Base-by-base conservation (phyloP, 1,140 invertebrate species). In the Drosophila yakuba region DNA sequence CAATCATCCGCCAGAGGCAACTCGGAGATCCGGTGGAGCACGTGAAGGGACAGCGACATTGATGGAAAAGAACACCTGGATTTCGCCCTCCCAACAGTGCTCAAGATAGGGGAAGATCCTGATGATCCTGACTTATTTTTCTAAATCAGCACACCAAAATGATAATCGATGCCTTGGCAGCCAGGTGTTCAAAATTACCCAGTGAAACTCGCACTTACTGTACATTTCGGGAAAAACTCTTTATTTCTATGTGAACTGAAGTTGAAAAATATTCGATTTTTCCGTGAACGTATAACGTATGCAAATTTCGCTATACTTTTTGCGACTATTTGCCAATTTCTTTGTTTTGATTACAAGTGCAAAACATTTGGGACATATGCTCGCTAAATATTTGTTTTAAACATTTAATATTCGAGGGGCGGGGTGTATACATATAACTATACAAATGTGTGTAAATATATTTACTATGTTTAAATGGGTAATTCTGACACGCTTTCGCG, bases 191-290 rank as follows among this genome's bases (percentile, higher is more conserved):
- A 1, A 8, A 32, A 32, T 32, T 32, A 32, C 25, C 48, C 28
- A 51, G 3, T 4, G 12, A 68, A 35, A 38, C 23, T 58, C 17
- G 32, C 25, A 14, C 23, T 43, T 44, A 15, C 15, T 58, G 20
- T 54, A 63, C 58, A 71, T 43, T 64, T 80, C 50, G 64, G 61
- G 17, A 68, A 85, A 85, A 84, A 58, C 67, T 84, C 60, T 84
- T 86, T 47, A 78, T 74, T 81, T 62, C 41, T 41, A 66, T 55
- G 55, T 39, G 44, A 45, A 56, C 57, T 48, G 57, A 51, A 45
- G 66, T 74, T 79, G 66, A 74, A 80, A 80, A 80, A 74, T 88
- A 71, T 74, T 89, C 60, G 57, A 77, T 77, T 83, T 45, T 48
- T 60, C 35, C 61, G 38, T 36, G 20, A 25, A 25, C 25, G 25